Evolutionary conservation across 2,113 vertebrate genomes (phyloP), one percentile per base, ranked within the genome.

Genomic region (Danio rerio): DNA sequence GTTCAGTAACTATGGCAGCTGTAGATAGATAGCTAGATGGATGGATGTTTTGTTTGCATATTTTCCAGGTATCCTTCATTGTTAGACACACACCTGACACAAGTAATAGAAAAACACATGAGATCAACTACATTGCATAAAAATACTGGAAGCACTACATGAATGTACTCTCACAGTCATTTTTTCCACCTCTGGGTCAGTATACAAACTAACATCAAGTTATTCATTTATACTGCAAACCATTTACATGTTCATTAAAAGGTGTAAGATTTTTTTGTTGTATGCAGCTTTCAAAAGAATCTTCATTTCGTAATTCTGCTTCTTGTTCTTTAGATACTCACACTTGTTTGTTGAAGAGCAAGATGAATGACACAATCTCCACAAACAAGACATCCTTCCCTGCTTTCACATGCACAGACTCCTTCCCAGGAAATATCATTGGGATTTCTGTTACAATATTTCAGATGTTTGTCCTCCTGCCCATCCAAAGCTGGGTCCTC

Each of bases 401-500:
- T 70, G 6, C 0, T 8, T 21, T 70, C 9, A 4, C 6, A 12
- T 70, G 66, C 11, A 20, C 66, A 20, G 45, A 69, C 66, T 70
- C 66, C 20, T 70, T 20, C 9, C 66, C 66, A 50, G 66, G 66
- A 11, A 31, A 1, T 31, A 15, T 53, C 20, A 72, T 70, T 50
- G 66, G 47, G 21, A 3, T 70, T 4, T 7, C 45, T 70, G 70
- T 40, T 16, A 6, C 15, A 40, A 12, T 12, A 72, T 40, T 72
- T 2, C 20, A 55, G 45, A 7, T 8, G 45, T 6, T 58, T 45
- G 9, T 82, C 40, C 20, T 58, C 9, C 52, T 82, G 7, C 72
- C 72, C 9, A 6, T 68, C 49, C 43, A 68, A 50, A 49, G 16
- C 6, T 68, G 62, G 59, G 50, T 45, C 74, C 52, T 82, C 15